A percentile compares a stretch with the other conserved stretches of the same genome.
phyloP scores from a whole-genome alignment of 2,888 invertebrate species.

The Drosophila meridionalis region DNA sequence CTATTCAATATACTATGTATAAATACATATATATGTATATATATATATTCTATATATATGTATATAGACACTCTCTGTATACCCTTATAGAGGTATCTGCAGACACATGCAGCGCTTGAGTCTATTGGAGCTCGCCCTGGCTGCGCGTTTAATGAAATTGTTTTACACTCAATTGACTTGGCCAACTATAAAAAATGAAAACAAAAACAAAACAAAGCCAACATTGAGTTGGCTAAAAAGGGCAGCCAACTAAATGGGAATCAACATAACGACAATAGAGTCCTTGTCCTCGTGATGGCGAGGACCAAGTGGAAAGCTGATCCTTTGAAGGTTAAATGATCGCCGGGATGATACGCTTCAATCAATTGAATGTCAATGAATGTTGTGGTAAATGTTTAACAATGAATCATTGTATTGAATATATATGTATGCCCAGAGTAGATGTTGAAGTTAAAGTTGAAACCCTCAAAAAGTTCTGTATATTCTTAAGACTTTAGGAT shows the following conservation, averaged over 20 bases:
- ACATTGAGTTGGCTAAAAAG: slow-evolving; percentile 24
- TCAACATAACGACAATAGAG: slow-evolving; percentile 31
- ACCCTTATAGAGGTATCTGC: too few species aligned
- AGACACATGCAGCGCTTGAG: slow-evolving; percentile 15
- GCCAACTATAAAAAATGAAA: slow-evolving; percentile 65
- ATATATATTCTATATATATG: neutral
- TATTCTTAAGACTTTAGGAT: too few species aligned
- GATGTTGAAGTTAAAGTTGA: too few species aligned
- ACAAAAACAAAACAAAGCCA: slow-evolving; percentile 19
- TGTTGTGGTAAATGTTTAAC: too few species aligned
- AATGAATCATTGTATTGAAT: too few species aligned
- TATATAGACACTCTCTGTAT: too few species aligned
- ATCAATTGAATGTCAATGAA: too few species aligned
- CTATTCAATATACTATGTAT: slow-evolving; percentile 36
- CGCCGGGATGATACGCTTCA: slow-evolving; percentile 2
- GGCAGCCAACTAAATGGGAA: slow-evolving; percentile 38
- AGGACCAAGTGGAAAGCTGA: slow-evolving; percentile 39
- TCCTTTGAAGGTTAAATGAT: slow-evolving; percentile 50
- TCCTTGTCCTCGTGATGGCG: slow-evolving; percentile 29
- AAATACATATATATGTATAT: neutral
- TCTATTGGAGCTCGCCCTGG: slow-evolving; percentile 1
- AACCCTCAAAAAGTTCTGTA: too few species aligned
- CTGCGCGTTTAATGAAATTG: slow-evolving; percentile 76
- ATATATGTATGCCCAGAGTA: too few species aligned
- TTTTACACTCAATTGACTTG: slow-evolving; percentile 83